Percentiles rank a stretch among this genome's conserved stretches.
Evolutionary conservation across 35 echinoderm and acorn worm genomes (phyloP).

Genomic region (Eucidaris tribuloides): DNA sequence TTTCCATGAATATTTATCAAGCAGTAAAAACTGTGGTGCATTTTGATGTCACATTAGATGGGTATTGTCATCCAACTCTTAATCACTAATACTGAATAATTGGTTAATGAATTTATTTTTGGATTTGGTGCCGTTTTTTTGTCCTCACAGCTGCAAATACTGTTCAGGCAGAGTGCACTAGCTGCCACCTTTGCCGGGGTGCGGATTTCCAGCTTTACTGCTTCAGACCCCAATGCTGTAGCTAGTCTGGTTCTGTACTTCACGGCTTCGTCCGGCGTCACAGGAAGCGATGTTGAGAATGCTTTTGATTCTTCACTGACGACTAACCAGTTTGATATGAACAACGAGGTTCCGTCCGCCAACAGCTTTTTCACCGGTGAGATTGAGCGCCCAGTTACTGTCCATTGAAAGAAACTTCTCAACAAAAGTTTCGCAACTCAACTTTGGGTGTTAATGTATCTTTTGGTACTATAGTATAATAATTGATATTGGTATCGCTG

Average conservation of each 20-base stretch:
- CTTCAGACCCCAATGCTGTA: background rate
- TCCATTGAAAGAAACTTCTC: background rate
- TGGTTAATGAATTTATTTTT: background rate
- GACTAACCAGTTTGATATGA: conserved; percentile 13
- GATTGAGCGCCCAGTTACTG: background rate
- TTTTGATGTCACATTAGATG: background rate
- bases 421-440: no score
- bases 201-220: background rate
- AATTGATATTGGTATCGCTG: no score
- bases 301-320: conserved; percentile 3
- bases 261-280: background rate
- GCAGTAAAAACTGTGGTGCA: background rate
- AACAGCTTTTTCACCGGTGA: background rate
- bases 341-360: conserved; percentile 2
- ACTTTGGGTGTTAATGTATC: background rate
- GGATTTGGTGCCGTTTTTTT: background rate
- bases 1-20: background rate
- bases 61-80: background rate
- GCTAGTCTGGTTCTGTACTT: conserved; percentile 6
- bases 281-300: background rate
- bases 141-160: conserved; percentile 7
- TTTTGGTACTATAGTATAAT: no score
- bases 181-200: conserved; percentile 14
- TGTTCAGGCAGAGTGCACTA: conserved; percentile 28
- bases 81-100: background rate